Evolutionary conservation across 2,113 vertebrate genomes (phyloP), one percentile per base, ranked within the genome.

Genomic region (Amblyornis subalaris): DNA sequence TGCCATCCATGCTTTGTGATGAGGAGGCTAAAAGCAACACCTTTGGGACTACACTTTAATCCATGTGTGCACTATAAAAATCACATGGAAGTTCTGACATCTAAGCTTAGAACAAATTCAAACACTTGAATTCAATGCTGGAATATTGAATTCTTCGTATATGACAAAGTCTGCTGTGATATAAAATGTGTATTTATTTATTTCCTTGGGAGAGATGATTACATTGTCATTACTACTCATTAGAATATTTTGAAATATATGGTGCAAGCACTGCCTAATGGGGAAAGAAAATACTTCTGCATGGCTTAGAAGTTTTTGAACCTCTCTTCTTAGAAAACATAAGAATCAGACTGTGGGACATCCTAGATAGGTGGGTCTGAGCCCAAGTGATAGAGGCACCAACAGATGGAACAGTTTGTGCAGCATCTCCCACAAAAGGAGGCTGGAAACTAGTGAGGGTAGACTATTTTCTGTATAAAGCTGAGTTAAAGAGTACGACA

Each of bases 151-250:
- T 67, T 82, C 4, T 25, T 78, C 25, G 36, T 35, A 48, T 48
- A 29, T 48, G 18, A 70, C 5, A 40, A 8, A 22, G 25, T 65
- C 40, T n/a, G 26, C 11, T 66, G 9, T 66, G 78, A 42, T 36
- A 36, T 44, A 53, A 64, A 90, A 18, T 7, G 10, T 25, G 2
- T 24, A n/a, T 76, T 80, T 80, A 22, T 64, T 12, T 66, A 55
- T 72, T 73, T 70, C 4, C 12, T 57, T 16, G 25, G 5, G 5
- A 0, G 2, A 4, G 24, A 10, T 5, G 9, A 38, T 64, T 54
- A 40, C 14, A 4, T 53, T 57, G 26, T 38, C 6, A 1, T 20
- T 53, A 26, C 12, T 76, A 24, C 33, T 50, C 16, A 20, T 36
- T 62, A 16, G 45, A n/a, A 38, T 50, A 53, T 72, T 72, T 94